Evolutionary conservation across 2,113 vertebrate species (phyloP).

Genomic region (Clarias batrachus): DNA sequence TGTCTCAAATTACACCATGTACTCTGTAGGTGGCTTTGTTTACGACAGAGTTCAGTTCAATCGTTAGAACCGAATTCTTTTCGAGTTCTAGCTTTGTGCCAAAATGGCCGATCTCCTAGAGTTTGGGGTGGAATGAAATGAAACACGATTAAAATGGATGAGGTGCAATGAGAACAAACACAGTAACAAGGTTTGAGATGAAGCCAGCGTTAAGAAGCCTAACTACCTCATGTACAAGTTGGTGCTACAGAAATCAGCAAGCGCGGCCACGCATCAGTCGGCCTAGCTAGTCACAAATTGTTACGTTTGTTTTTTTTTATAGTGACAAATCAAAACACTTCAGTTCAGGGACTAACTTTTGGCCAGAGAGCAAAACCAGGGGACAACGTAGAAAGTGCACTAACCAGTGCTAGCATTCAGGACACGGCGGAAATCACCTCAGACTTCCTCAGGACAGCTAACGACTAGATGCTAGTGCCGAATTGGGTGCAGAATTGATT

Average conservation of each 20-base stretch:
- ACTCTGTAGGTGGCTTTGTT: not conserved
- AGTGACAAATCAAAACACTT: too few species aligned
- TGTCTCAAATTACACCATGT: not conserved
- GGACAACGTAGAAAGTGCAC: too few species aligned
- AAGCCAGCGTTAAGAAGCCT: not conserved
- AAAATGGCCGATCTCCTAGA: not conserved
- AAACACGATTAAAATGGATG: not conserved
- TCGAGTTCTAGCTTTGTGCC: not conserved
- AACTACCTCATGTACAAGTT: too few species aligned
- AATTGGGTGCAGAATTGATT: not conserved
- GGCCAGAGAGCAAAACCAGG: not conserved
- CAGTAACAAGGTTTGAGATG: too few species aligned
- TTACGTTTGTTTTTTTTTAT: not conserved
- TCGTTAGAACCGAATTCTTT: not conserved
- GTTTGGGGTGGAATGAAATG: not conserved
- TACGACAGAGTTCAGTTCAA: not conserved
- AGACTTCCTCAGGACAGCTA: not conserved
- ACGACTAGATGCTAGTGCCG: too few species aligned
- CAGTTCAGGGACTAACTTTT: too few species aligned
- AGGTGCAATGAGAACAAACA: not conserved
- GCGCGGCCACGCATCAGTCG: too few species aligned
- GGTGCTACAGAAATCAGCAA: not conserved
- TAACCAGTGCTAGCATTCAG: too few species aligned
- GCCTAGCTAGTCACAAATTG: not conserved
- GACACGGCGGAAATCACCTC: too few species aligned